These are phyloP conservation scores for Leptarthrus brevirostris DNA, from an alignment of 2,888 invertebrate genomes.

Conservation along the genomic window DNA sequence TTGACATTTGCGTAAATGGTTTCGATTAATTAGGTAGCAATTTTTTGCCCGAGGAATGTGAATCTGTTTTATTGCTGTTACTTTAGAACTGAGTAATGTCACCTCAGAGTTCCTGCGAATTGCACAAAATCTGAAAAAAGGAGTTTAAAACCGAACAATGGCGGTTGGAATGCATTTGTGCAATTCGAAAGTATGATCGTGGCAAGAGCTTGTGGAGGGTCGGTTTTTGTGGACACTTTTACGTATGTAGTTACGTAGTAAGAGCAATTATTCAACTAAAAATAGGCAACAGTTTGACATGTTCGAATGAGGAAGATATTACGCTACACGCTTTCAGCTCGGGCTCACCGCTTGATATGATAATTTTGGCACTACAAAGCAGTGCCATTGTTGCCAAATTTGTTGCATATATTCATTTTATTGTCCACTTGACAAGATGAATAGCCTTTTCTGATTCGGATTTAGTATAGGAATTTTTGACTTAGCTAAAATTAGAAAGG, in stretches of 20 bases:
- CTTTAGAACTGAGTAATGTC: conserved; percentile 32
- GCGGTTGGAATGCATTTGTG: not conserved
- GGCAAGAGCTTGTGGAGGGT: too few species aligned
- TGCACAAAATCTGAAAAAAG: not conserved
- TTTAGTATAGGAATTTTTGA: conserved; percentile 33
- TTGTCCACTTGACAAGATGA: conserved; percentile 43
- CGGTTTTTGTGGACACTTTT: too few species aligned
- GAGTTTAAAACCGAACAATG: too few species aligned
- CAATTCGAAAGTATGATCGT: not conserved
- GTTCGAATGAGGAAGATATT: conserved; percentile 43
- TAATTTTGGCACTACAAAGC: conserved; percentile 43
- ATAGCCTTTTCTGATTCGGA: conserved; percentile 27
- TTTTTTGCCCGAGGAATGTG: not conserved
- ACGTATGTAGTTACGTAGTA: not conserved
- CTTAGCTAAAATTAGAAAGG: conserved; percentile 35
- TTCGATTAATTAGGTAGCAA: conserved; percentile 25
- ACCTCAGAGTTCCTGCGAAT: not conserved
- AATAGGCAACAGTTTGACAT: conserved; percentile 35
- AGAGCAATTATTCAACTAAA: conserved; percentile 42
- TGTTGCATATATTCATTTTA: conserved; percentile 29
- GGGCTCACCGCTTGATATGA: conserved; percentile 12
- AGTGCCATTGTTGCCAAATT: conserved; percentile 37
- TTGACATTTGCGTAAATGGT: conserved; percentile 40
- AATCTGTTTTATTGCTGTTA: conserved; percentile 12
- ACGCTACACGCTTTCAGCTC: conserved; percentile 24